Evolutionary conservation across 2,797 vertebrate genomes (phyloP).

Genomic region (Telmatherina bonti): DNA sequence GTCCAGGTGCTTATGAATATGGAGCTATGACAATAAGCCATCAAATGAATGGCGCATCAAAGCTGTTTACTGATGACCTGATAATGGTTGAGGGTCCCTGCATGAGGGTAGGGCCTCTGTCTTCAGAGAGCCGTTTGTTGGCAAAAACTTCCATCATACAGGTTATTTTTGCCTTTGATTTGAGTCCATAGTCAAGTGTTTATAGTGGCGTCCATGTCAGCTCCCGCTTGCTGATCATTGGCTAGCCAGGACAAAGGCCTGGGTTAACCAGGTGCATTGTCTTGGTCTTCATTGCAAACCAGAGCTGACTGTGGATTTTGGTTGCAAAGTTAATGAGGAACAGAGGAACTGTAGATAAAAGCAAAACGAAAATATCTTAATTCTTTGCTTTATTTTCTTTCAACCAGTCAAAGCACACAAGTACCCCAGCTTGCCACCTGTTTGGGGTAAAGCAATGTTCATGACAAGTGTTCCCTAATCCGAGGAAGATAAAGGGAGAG

Average conservation of each 20-base stretch:
- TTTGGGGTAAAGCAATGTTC: conserved; percentile 62
- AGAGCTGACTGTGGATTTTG: conserved; percentile 49
- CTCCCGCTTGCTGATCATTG: conserved; percentile 55
- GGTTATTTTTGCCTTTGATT: conserved; percentile 68
- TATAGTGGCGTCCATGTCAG: conserved; percentile 65
- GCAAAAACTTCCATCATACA: conserved; percentile 59
- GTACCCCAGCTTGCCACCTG: conserved; percentile 57
- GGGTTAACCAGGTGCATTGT: conserved; percentile 67
- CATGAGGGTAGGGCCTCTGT: conserved; percentile 76
- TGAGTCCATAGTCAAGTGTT: conserved; percentile 48
- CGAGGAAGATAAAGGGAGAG: conserved; percentile 50
- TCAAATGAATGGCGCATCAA: conserved; percentile 72
- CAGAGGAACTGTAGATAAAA: conserved; percentile 53
- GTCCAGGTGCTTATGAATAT: conserved; percentile 69
- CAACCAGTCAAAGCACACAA: conserved; percentile 28
- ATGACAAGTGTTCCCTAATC: conserved; percentile 56
- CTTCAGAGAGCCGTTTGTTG: conserved; percentile 58
- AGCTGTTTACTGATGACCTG: conserved; percentile 60
- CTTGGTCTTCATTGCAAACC: conserved; percentile 55
- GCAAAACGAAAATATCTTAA: conserved; percentile 32
- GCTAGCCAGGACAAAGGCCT: conserved; percentile 49
- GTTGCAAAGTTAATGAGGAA: conserved; percentile 56
- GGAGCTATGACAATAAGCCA: conserved; percentile 62
- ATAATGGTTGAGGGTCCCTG: conserved; percentile 65
- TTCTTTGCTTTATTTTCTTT: conserved; percentile 29